These are phyloP conservation scores for Dendrocincla fuliginosa DNA, from an alignment of 2,797 vertebrate genomes.

Conservation along the genomic window DNA sequence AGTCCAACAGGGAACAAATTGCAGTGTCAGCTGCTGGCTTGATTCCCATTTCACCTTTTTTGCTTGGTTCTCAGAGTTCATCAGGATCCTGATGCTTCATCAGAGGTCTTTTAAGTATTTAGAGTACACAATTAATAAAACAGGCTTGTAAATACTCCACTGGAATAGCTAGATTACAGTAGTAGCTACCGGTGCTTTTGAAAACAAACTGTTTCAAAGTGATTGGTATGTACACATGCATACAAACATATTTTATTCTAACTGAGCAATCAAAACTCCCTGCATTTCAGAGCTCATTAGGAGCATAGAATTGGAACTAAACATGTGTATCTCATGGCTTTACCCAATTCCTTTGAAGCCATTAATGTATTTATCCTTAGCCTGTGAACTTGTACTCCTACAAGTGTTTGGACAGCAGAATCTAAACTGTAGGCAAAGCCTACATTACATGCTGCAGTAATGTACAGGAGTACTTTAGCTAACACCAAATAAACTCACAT, in stretches of 20 bases:
- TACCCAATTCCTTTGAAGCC: background rate
- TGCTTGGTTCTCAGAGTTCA: background rate
- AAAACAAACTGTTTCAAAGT: background rate
- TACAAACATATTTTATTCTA: background rate
- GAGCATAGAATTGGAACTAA: background rate
- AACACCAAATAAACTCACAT: background rate
- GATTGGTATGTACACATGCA: rapidly evolving
- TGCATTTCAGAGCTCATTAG: background rate
- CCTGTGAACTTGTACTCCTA: background rate
- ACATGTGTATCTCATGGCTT: background rate
- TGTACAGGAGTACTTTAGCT: rapidly evolving
- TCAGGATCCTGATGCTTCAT: background rate
- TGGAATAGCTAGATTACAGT: background rate
- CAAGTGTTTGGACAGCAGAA: background rate
- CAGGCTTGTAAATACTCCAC: background rate
- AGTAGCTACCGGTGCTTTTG: background rate
- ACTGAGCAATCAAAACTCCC: background rate
- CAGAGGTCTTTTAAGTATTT: background rate
- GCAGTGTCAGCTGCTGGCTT: background rate
- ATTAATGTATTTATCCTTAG: background rate
- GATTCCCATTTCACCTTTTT: background rate
- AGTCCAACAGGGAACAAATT: background rate
- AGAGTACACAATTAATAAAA: background rate
- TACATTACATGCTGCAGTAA: rapidly evolving
- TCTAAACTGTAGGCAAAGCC: background rate